These are phyloP conservation scores for Rhynchotus rufescens DNA, from an alignment of 2,797 vertebrate genomes.

Conservation along the genomic window DNA sequence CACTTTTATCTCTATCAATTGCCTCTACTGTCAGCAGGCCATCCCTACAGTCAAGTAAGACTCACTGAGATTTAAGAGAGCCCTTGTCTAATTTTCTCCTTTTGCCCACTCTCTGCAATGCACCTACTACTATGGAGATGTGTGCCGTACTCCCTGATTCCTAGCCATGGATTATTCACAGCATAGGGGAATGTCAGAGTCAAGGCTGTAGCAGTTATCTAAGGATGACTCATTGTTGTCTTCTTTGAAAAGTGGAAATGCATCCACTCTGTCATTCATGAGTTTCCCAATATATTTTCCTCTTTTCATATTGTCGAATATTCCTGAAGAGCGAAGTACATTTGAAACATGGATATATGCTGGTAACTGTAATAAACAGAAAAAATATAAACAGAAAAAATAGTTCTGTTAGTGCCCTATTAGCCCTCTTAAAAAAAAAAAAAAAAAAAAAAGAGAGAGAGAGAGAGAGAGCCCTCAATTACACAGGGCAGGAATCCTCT, in stretches of 20 bases:
- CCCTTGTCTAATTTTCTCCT: conserved; percentile 20
- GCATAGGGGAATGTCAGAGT: neutral
- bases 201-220: conserved; percentile 31
- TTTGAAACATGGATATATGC: neutral
- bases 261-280: neutral
- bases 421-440: neutral
- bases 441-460: neutral
- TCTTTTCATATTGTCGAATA: neutral
- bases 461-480: neutral
- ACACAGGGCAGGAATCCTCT: fast-evolving
- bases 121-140: neutral
- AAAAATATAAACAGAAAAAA: neutral
- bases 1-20: conserved; percentile 28
- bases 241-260: neutral
- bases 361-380: neutral
- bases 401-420: neutral
- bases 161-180: conserved; percentile 12
- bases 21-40: conserved; percentile 28
- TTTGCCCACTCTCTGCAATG: neutral
- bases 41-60: conserved; percentile 53
- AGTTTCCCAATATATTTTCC: neutral
- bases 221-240: conserved; percentile 8
- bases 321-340: neutral
- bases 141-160: neutral
- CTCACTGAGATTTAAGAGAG: conserved; percentile 20